A percentile compares a stretch with the other conserved stretches of the same genome.
Conservation (phyloP, 2,797 vertebrate species). For the Diglossa cyanea region DNA sequence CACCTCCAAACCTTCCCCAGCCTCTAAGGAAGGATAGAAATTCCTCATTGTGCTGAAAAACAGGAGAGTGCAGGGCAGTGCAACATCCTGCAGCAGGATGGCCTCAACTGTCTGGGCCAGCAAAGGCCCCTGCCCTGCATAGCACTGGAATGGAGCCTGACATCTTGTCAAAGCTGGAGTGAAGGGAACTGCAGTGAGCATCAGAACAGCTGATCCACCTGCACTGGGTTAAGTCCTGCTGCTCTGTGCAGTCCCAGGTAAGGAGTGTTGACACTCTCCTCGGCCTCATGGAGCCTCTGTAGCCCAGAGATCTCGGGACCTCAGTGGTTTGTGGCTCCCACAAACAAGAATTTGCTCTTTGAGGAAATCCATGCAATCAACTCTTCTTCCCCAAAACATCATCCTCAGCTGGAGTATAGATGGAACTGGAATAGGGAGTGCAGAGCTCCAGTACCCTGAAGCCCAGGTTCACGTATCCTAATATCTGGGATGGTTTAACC, state of each 20-base stretch:
- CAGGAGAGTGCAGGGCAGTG: fast-evolving
- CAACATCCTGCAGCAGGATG: background rate
- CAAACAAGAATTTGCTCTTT: background rate
- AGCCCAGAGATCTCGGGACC: background rate
- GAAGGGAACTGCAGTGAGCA: background rate
- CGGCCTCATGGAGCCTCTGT: background rate
- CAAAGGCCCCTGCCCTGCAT: background rate
- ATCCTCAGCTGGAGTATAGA: background rate
- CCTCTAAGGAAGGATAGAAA: background rate
- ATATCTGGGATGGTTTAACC: background rate
- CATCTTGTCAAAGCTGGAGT: background rate
- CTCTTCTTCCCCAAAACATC: background rate
- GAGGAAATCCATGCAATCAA: background rate
- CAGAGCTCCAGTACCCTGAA: background rate
- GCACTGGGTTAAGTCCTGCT: background rate
- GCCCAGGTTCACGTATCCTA: background rate
- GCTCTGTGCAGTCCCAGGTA: background rate
- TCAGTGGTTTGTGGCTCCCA: background rate
- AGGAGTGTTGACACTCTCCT: fast-evolving
- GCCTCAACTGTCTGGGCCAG: background rate
- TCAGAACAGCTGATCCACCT: background rate
- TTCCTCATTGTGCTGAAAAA: background rate
- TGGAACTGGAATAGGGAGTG: background rate
- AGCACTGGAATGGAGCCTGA: background rate
- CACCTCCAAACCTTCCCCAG: background rate